phyloP scores from a whole-genome alignment of 2,888 invertebrate species.

The Chrysina gloriosa region DNA sequence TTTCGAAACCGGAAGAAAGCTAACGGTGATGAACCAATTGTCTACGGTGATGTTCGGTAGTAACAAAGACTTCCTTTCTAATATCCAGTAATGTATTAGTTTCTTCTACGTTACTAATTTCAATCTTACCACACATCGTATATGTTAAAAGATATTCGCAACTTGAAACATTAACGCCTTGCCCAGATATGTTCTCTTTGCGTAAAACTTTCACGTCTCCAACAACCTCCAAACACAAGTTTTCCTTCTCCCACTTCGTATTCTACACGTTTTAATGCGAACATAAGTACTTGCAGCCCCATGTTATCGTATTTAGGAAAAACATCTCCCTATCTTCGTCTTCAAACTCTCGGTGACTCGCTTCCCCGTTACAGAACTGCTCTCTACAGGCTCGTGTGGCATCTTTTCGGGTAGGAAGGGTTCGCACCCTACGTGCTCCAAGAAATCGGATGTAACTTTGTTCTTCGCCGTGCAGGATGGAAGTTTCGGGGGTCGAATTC shows the following conservation, averaged over 20 bases:
- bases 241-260: not conserved
- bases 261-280: conserved; percentile 14
- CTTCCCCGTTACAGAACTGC: not conserved
- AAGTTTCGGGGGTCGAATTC: conserved; percentile 20
- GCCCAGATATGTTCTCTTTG: too few relatives aligned
- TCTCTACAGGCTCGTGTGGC: not conserved
- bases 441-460: conserved; percentile 22
- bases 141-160: too few relatives aligned
- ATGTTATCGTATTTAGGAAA: conserved; percentile 14
- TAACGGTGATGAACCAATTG: too few relatives aligned
- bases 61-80: too few relatives aligned
- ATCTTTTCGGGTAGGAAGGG: not conserved
- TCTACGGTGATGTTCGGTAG: too few relatives aligned
- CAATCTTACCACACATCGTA: too few relatives aligned
- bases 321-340: not conserved
- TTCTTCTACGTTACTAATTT: too few relatives aligned
- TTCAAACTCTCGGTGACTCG: not conserved
- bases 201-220: not conserved
- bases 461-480: conserved; percentile 9
- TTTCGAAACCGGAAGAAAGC: too few relatives aligned
- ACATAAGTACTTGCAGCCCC: conserved; percentile 3
- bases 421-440: not conserved
- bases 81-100: too few relatives aligned
- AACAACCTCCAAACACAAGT: not conserved
- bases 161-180: too few relatives aligned